Conservation (phyloP, 2,113 vertebrate genomes). For the Burhinus bistriatus region DNA sequence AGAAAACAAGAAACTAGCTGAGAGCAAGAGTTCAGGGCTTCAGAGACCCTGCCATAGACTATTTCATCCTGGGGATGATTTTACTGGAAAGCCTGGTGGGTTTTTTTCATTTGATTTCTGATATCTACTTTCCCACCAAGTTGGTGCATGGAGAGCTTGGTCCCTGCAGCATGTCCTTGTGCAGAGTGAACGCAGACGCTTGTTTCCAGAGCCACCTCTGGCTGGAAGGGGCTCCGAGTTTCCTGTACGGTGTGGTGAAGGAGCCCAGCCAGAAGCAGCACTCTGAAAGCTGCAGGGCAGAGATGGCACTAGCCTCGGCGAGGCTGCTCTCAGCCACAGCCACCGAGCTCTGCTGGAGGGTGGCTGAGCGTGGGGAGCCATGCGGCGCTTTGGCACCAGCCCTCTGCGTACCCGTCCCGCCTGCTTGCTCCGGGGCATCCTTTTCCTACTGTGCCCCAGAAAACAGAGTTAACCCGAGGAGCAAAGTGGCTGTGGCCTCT, state of each 20-base stretch:
- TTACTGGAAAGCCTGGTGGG: not conserved
- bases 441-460: not conserved
- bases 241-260: not conserved
- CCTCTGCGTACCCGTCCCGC: not conserved
- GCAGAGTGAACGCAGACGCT: not conserved
- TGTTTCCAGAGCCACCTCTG: not conserved
- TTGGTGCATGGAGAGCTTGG: not conserved
- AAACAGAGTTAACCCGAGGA: not conserved
- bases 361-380: not conserved
- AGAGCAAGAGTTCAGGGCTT: not conserved
- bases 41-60: not conserved
- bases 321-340: not conserved
- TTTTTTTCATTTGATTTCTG: not conserved
- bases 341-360: not conserved
- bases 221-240: not conserved
- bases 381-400: accelerated
- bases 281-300: not conserved
- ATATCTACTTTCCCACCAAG: not conserved
- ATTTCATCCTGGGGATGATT: not conserved
- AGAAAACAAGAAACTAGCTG: not conserved
- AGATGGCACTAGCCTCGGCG: accelerated
- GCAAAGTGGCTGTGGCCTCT: not conserved
- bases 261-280: not conserved
- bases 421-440: not conserved
- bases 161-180: accelerated